Conservation (phyloP, 2,888 invertebrate species). For the Cephus nigrinus region DNA sequence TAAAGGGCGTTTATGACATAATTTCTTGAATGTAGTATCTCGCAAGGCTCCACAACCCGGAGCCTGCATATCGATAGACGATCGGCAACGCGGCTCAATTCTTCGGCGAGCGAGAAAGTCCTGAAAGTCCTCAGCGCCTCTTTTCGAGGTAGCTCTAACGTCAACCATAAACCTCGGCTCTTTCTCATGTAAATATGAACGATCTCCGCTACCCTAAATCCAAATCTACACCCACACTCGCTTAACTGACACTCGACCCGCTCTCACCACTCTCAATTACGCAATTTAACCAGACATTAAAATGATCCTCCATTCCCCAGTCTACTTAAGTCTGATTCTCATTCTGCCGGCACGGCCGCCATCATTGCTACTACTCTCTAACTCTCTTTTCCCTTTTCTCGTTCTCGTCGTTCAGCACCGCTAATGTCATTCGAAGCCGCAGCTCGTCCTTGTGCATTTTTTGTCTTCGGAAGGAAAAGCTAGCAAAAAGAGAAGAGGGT, state of each 20-base stretch:
- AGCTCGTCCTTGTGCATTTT: slow-evolving; percentile 15
- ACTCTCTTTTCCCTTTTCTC: slow-evolving; percentile 16
- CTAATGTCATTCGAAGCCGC: not conserved
- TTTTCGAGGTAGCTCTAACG: slow-evolving; percentile 31
- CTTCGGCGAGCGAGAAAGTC: too few species aligned
- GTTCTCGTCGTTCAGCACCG: slow-evolving; percentile 24
- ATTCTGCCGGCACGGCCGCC: slow-evolving; percentile 19
- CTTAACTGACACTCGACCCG: not conserved
- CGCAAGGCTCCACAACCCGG: too few species aligned
- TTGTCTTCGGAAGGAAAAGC: slow-evolving; percentile 1
- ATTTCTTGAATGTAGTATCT: too few species aligned
- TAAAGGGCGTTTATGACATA: slow-evolving; percentile 13
- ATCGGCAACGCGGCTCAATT: too few species aligned
- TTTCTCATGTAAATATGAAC: slow-evolving; percentile 54
- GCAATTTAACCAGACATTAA: slow-evolving; percentile 57
- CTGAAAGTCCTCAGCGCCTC: not conserved
- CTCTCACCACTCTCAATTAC: slow-evolving; percentile 50
- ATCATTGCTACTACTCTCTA: slow-evolving; percentile 20
- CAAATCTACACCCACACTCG: not conserved
- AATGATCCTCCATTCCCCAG: slow-evolving; percentile 54
- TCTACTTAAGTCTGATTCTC: slow-evolving; percentile 44
- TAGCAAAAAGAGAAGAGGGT: slow-evolving; percentile 18
- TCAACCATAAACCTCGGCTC: slow-evolving; percentile 49
- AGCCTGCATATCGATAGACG: too few species aligned
- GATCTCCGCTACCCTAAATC: slow-evolving; percentile 13